These are phyloP conservation scores for Corbicula japonica DNA, from an alignment of 2,888 invertebrate species.

Conservation along the genomic window DNA sequence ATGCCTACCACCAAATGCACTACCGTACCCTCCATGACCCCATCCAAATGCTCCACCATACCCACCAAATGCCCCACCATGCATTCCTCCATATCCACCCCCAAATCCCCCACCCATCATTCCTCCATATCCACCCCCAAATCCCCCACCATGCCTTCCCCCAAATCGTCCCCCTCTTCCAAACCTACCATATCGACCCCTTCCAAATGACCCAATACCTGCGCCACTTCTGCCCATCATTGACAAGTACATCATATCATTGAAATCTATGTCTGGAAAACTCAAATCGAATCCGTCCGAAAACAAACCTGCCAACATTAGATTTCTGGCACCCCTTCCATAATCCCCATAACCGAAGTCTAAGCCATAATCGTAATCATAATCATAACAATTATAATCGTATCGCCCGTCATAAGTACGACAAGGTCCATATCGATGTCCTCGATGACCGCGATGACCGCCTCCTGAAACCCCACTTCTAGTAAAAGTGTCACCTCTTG, in stretches of 20 bases:
- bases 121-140: not conserved
- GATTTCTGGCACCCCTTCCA: conserved; percentile 15
- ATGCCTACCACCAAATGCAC: not conserved
- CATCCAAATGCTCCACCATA: not conserved
- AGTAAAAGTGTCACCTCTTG: too few species aligned
- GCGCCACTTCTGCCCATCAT: not conserved
- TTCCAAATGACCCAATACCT: conserved; percentile 1
- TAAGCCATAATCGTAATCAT: conserved; percentile 24
- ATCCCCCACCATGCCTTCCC: not conserved
- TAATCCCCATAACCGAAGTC: not conserved
- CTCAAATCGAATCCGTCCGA: conserved; percentile 35
- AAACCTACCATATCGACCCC: conserved; percentile 10
- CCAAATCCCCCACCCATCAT: not conserved
- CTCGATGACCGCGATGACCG: conserved; percentile 1
- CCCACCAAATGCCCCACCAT: not conserved
- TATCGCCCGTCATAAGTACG: conserved; percentile 7
- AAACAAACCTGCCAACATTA: conserved; percentile 17
- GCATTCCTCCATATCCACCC: conserved; percentile 12
- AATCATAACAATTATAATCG: not conserved
- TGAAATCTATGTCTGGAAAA: conserved; percentile 43
- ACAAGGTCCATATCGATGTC: not conserved
- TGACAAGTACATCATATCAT: conserved; percentile 17
- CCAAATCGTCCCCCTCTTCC: conserved; percentile 5
- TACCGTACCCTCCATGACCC: not conserved
- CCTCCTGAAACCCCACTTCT: not conserved